Conservation (phyloP, 2,888 invertebrate genomes). For the Flexamia atlantica region DNA sequence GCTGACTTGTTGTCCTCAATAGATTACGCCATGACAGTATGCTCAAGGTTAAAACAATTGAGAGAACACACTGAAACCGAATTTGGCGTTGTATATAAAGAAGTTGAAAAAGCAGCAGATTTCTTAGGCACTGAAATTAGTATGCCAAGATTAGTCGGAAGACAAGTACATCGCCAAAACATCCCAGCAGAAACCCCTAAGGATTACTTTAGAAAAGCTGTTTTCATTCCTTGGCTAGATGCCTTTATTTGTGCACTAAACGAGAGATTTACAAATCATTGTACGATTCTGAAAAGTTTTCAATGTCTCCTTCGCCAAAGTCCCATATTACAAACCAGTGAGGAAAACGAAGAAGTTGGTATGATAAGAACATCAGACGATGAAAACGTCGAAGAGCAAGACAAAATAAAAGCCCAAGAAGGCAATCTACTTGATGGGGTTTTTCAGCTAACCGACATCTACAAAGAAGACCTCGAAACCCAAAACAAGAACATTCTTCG, state of each 20-base stretch:
- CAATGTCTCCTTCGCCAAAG: slow-evolving; percentile 28
- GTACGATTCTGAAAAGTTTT: slow-evolving; percentile 27
- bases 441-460: slow-evolving; percentile 15
- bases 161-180: slow-evolving; percentile 15
- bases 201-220: not conserved
- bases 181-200: slow-evolving; percentile 26
- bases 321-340: not conserved
- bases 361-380: too few relatives aligned
- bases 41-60: slow-evolving; percentile 1
- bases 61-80: slow-evolving; percentile 41
- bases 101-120: slow-evolving; percentile 8
- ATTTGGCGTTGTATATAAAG: not conserved
- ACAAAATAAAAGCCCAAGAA: too few relatives aligned
- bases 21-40: slow-evolving; percentile 19
- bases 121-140: not conserved
- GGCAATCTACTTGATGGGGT: too few relatives aligned
- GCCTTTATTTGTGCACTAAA: slow-evolving; percentile 12
- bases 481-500: not conserved
- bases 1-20: not conserved
- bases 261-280: slow-evolving; percentile 20
- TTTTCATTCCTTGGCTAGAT: slow-evolving; percentile 50
- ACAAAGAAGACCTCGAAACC: slow-evolving; percentile 22
- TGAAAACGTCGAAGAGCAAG: too few relatives aligned
- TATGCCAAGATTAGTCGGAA: not conserved
- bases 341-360: slow-evolving; percentile 2